Base-by-base conservation (phyloP, 2,888 invertebrate species). In the Antheraea assamensis region DNA sequence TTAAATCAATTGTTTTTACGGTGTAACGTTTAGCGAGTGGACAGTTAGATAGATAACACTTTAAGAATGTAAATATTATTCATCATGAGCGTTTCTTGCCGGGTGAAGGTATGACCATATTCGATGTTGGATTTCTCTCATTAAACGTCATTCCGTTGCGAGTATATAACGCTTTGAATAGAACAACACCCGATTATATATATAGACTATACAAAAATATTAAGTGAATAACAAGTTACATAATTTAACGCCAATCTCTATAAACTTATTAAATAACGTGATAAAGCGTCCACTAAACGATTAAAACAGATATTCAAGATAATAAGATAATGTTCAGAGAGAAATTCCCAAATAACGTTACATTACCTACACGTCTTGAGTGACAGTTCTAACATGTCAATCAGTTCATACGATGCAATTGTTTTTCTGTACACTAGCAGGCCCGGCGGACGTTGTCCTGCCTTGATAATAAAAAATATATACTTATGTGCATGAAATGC, bases 1-100 rank as follows among this genome's bases (percentile, higher is more conserved):
- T 77, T 78, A 78, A 84, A 78, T 82, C 78, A 77, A 80, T 78
- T 78, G 76, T 42, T 72, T 24, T 64, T 27, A 68, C 21, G 68
- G 35, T 10, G 21, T 7, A 35, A 35, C 68, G 8, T 42, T 68
- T n/a, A 35, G 10, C 13, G 68, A 68, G 27, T 66, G 30, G 30
- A 30, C 7, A 66, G 3, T 31, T 35, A 35, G 68, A 15, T 31
- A 66, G 27, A n/a, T 35, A 68, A 35, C n/a, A 64, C 61, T 17
- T 30, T 27, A 58, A 15, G 58, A 64, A 0, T 64, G 30, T 30
- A 64, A 64, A 8, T 30, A 19, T 64, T 19, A 19, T 64, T 64
- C 61, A 64, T 13, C 13, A 27, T 61, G 30, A 27, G 17, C 61
- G 17, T 64, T 27, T 30, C 17, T 64, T 64, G 27, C 27, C 4